These are phyloP conservation scores for Agriopis marginaria DNA, from an alignment of 2,888 invertebrate species.

Conservation along the genomic window DNA sequence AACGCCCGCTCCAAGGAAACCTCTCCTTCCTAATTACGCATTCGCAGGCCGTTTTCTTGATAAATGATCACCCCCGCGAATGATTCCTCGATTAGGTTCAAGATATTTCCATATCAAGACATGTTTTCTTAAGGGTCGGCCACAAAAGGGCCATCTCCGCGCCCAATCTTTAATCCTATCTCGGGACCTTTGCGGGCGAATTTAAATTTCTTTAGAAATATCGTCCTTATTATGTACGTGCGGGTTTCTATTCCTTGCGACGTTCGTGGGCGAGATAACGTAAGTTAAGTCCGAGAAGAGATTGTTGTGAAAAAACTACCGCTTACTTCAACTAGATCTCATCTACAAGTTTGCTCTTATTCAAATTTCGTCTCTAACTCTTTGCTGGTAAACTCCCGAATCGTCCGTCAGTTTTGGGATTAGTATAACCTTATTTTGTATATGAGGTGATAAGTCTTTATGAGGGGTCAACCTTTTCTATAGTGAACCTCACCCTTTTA, in stretches of 20 bases:
- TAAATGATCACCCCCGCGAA: conserved; percentile 80
- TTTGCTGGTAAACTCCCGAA: conserved; percentile 59
- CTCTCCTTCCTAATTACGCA: conserved; percentile 73
- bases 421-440: conserved; percentile 86
- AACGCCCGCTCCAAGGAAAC: conserved; percentile 64
- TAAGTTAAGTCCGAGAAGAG: conserved; percentile 86
- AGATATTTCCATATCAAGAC: conserved; percentile 87
- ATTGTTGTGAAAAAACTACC: conserved; percentile 86
- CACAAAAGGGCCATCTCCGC: conserved; percentile 85
- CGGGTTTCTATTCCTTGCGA: conserved; percentile 84
- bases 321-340: conserved; percentile 82
- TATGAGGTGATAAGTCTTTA: conserved; percentile 87
- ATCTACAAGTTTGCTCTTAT: conserved; percentile 60
- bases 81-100: conserved; percentile 82
- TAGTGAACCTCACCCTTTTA: conserved; percentile 85
- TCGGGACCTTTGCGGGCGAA: conserved; percentile 86
- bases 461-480: conserved; percentile 87
- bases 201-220: conserved; percentile 87
- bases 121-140: conserved; percentile 86
- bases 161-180: conserved; percentile 87
- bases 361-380: conserved; percentile 71
- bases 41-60: conserved; percentile 77
- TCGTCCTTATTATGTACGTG: conserved; percentile 86
- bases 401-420: conserved; percentile 65
- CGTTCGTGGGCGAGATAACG: conserved; percentile 85